phyloP scores from a whole-genome alignment of 1,140 invertebrate genomes.

The Calosoma granatense region DNA sequence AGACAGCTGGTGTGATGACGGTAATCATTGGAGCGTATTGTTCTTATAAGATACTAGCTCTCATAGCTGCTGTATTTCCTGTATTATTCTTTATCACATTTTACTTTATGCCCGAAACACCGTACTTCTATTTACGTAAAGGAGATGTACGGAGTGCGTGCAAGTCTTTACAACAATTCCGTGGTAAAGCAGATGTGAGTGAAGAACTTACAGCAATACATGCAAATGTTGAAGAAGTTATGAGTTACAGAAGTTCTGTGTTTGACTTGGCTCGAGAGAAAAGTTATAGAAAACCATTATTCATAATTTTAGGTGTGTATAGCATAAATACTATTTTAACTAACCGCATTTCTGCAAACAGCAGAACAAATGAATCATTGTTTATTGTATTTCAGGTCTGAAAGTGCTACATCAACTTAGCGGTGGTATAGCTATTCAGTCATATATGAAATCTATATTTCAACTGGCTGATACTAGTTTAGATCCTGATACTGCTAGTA shows the following conservation, averaged over 20 bases:
- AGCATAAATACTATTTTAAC: not conserved
- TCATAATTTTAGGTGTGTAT: not conserved
- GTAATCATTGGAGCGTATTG: not conserved
- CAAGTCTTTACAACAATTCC: not conserved
- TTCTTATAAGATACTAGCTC: not conserved
- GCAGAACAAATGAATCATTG: no score
- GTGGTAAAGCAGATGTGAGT: not conserved
- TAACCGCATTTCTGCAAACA: no score
- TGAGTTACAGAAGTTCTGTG: not conserved
- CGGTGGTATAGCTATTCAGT: slow-evolving; percentile 26
- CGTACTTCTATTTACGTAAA: not conserved
- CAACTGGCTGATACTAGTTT: slow-evolving; percentile 24
- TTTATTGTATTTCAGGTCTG: not conserved
- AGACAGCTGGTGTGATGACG: not conserved
- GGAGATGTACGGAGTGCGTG: not conserved
- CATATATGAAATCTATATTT: slow-evolving; percentile 30
- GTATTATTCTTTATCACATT: slow-evolving; percentile 1
- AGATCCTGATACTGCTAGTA: slow-evolving; percentile 18
- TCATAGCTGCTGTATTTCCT: not conserved
- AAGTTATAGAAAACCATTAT: not conserved
- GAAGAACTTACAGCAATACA: not conserved
- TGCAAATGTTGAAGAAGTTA: not conserved
- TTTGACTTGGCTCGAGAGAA: not conserved
- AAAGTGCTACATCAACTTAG: slow-evolving; percentile 22
- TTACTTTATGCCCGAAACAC: not conserved